Base-by-base conservation (phyloP, 2,888 invertebrate genomes). In the Agrilus biguttatus region DNA sequence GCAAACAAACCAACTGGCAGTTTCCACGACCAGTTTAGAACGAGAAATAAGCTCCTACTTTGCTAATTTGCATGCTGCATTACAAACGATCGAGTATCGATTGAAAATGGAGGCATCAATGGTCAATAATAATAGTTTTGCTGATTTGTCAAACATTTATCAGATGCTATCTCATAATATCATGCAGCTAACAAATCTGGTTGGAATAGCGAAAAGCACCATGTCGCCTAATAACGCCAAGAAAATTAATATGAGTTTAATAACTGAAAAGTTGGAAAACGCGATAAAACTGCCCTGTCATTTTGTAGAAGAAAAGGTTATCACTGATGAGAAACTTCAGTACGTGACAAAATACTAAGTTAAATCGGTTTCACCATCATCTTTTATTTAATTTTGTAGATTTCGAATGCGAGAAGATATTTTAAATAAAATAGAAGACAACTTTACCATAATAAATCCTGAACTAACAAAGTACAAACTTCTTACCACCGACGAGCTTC, bases 31-130 rank as follows among this genome's bases (percentile, higher is more conserved):
- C 36, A 41, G 33, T 2, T 10, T 28, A 36, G 53, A 56, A 37
- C 41, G 39, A 38, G 51, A 56, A 12, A 62, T 77, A 5, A 68
- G 69, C 37, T 69, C 70, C 47, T 72, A 74, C 52, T 77, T 75
- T 50, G 64, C 69, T 0, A 65, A 70, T 47, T 56, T 77, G 0
- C 68, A 69, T 46, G 71, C 69, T 1, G 54, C 65, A 6, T 56
- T 77, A 36, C 77, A 78, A 56, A 67, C 67, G 40, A 59, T 70
- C 36, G 77, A 77, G 50, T 54, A 61, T 10, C 65, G 69, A 46
- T 55, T 74, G 13, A 39, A 40, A 14, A 14, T 35, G 4, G 44
- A 52, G 34, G 38, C 39, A 1, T 32, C 36, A 8, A 34, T 37
- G 14, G 39, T 36, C 12, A 51, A 44, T 38, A 41, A 39, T 14